Evolutionary conservation across 2,797 vertebrate species (phyloP).

Genomic region (Microtus obscurus): DNA sequence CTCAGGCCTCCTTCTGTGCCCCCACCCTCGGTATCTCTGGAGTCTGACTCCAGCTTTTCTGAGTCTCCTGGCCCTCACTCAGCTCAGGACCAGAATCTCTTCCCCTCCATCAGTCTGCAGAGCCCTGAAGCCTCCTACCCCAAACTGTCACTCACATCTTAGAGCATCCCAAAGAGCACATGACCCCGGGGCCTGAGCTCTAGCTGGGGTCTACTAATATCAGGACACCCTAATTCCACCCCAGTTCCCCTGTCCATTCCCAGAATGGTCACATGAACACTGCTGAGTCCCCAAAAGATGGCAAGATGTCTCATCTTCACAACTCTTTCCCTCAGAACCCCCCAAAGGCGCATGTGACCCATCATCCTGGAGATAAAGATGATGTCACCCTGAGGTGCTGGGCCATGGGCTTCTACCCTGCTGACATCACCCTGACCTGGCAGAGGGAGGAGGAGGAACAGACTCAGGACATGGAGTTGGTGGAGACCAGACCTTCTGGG

Average conservation of each 20-base stretch:
- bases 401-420: neutral
- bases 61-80: neutral
- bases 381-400: neutral
- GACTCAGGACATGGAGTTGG: neutral
- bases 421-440: neutral
- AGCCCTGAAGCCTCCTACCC: neutral
- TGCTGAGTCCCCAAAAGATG: neutral
- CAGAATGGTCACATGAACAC: neutral
- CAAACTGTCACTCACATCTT: neutral
- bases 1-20: neutral
- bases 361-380: accelerated
- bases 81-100: no score
- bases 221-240: no score
- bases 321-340: neutral
- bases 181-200: neutral
- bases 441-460: neutral
- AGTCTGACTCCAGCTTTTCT: neutral
- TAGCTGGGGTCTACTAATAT: neutral
- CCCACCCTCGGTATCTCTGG: neutral
- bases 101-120: neutral
- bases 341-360: neutral
- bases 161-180: neutral
- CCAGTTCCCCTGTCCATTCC: neutral
- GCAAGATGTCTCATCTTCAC: neutral
- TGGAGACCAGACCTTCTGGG: neutral